These are phyloP conservation scores for Trogon surrucura DNA, from an alignment of 2,113 vertebrate genomes.

Conservation along the genomic window DNA sequence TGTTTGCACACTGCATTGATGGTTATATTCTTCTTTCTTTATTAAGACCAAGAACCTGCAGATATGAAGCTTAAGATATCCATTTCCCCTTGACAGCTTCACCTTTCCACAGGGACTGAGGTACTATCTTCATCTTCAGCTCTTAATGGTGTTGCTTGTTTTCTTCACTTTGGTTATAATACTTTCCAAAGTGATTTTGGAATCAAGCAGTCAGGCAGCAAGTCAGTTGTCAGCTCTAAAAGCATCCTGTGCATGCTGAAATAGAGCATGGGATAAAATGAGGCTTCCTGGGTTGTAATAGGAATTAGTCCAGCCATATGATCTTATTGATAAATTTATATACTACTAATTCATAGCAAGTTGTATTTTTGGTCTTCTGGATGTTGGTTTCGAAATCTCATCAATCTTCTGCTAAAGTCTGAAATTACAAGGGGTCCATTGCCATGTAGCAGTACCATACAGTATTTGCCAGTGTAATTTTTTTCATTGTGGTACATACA, in stretches of 20 bases:
- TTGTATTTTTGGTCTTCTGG: background rate
- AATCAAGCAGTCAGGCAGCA: background rate
- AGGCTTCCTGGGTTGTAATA: background rate
- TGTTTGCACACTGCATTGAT: background rate
- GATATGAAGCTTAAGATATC: background rate
- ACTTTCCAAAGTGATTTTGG: background rate
- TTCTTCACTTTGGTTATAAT: background rate
- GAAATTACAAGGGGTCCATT: background rate
- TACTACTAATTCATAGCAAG: background rate
- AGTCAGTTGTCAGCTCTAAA: background rate
- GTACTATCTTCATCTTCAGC: background rate
- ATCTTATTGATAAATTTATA: background rate
- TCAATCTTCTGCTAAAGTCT: background rate
- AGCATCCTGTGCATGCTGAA: background rate
- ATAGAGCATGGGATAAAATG: fast-evolving
- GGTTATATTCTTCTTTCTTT: background rate
- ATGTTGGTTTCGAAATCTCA: background rate
- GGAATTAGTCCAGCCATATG: background rate
- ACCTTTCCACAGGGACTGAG: background rate
- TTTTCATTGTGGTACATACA: background rate
- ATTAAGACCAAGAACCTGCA: background rate
- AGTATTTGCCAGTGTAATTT: background rate
- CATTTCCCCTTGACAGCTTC: background rate
- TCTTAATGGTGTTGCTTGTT: background rate
- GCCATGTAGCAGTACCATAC: fast-evolving